Base-by-base conservation (phyloP, 2,113 vertebrate species). In the Orycteropus afer region DNA sequence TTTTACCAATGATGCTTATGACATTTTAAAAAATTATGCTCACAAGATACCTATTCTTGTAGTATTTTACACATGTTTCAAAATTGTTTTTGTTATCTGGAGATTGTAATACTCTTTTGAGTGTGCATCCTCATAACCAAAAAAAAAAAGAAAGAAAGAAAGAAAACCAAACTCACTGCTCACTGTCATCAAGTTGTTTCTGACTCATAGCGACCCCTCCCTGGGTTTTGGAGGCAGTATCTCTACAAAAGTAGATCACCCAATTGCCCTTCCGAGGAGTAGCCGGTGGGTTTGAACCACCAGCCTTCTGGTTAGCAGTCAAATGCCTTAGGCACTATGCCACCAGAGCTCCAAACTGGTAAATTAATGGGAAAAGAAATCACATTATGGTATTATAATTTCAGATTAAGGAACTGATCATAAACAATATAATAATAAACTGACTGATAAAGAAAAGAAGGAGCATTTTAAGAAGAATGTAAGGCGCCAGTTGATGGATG, bases 31-130 rank as follows among this genome's bases (percentile, higher is more conserved):
- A 82, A 51, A 40, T 47, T n/a, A 71, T 7, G 79, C 53, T 57
- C 73, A 86, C 20, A 71, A 69, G 53, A 2, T 42, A 69, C 23
- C n/a, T 49, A 37, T 49, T n/a, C 89, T 81, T 89, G n/a, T 61
- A 86, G 47, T 71, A 83, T n/a, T 81, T 87, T 85, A 82, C 7
- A 78, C 7, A 78, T 78, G 77, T 92, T 79, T 61, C 63, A 74
- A 61, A 86, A 88, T 6, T 61, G 32, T 42, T 17, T 67, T 49
- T 63, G 23, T 63, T 27, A 69, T 47, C 32, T 74, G 45, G 49
- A 51, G n/a, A 8, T 87, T 79, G 27, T 17, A 63, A 49, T 57
- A 20, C 20, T 88, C 29, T 90, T 81, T 12, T 59, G 63, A 61
- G 14, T 49, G 76, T 53, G 42, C 3, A 59, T 53, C 74, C n/a